phyloP scores from a whole-genome alignment of 2,797 vertebrate genomes.

The Pogonophryne albipinna region DNA sequence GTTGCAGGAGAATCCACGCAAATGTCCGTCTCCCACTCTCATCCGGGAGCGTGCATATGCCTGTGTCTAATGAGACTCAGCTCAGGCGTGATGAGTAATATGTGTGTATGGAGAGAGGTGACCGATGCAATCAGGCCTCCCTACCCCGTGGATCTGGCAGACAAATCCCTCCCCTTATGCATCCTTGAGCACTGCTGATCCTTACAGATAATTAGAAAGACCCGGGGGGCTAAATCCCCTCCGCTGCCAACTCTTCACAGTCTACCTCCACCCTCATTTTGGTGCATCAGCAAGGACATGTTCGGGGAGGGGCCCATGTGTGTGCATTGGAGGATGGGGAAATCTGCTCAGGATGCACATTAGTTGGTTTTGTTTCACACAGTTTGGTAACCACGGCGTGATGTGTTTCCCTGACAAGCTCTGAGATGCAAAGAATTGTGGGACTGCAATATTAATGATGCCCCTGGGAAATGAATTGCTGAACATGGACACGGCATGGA shows the following conservation, averaged over 20 bases:
- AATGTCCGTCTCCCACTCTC: neutral
- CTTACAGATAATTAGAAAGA: slow-evolving; percentile 81
- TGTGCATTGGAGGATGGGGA: neutral
- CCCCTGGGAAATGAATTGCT: slow-evolving; percentile 56
- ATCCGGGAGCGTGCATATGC: slow-evolving; percentile 28
- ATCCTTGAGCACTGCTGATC: slow-evolving; percentile 79
- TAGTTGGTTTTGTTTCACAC: slow-evolving; percentile 27
- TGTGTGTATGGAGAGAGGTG: slow-evolving; percentile 62
- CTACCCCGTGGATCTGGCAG: slow-evolving; percentile 62
- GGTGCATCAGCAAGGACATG: slow-evolving; percentile 75
- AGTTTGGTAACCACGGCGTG: slow-evolving; percentile 60
- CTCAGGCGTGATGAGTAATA: slow-evolving; percentile 35
- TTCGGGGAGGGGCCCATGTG: neutral
- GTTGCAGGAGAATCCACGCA: slow-evolving; percentile 14
- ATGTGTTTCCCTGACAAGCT: slow-evolving; percentile 48
- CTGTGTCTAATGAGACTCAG: slow-evolving; percentile 66
- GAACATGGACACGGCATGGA: slow-evolving; percentile 54
- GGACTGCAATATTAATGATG: slow-evolving; percentile 73
- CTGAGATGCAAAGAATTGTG: slow-evolving; percentile 62
- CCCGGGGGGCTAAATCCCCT: slow-evolving; percentile 68
- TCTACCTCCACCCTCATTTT: slow-evolving; percentile 46
- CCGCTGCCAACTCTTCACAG: slow-evolving; percentile 12
- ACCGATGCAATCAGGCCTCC: slow-evolving; percentile 74
- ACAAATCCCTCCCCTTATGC: slow-evolving; percentile 73
- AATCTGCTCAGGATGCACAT: slow-evolving; percentile 47